Evolutionary conservation across 2,113 vertebrate genomes (phyloP).

Genomic region (Jaculus jaculus): DNA sequence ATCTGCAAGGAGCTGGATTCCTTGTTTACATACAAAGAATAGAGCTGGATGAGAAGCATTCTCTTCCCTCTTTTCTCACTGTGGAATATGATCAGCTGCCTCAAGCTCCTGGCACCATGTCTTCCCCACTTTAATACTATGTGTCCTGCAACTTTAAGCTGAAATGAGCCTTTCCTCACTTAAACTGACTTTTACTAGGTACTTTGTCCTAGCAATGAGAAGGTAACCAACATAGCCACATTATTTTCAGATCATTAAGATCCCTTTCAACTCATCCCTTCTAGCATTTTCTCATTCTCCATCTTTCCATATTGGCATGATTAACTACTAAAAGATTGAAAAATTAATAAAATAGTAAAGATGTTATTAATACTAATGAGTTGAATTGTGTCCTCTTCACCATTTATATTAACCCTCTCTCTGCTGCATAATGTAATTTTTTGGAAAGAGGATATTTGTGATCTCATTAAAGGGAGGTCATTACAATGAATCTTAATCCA

Average conservation of each 20-base stretch:
- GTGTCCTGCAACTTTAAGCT: too few relatives aligned
- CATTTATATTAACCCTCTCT: not conserved
- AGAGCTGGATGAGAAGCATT: too few relatives aligned
- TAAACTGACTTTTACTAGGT: too few relatives aligned
- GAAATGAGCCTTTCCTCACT: too few relatives aligned
- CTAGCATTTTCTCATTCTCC: not conserved
- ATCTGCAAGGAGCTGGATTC: too few relatives aligned
- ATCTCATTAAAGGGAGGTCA: not conserved
- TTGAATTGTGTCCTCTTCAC: not conserved
- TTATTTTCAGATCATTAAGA: not conserved
- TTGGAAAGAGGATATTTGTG: not conserved
- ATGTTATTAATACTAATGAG: not conserved
- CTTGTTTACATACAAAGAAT: too few relatives aligned
- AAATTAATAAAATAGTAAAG: fast-evolving
- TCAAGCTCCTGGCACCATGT: too few relatives aligned
- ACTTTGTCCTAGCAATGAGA: too few relatives aligned
- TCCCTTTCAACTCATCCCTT: not conserved
- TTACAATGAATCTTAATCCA: not conserved
- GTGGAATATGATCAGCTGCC: too few relatives aligned
- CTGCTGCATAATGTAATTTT: not conserved
- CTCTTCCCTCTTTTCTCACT: too few relatives aligned
- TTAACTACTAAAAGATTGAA: not conserved
- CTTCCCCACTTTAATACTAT: too few relatives aligned
- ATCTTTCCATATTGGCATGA: not conserved
- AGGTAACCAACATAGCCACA: too few relatives aligned